These are phyloP conservation scores for Lucilia sericata DNA, from an alignment of 1,140 invertebrate genomes.

Conservation along the genomic window DNA sequence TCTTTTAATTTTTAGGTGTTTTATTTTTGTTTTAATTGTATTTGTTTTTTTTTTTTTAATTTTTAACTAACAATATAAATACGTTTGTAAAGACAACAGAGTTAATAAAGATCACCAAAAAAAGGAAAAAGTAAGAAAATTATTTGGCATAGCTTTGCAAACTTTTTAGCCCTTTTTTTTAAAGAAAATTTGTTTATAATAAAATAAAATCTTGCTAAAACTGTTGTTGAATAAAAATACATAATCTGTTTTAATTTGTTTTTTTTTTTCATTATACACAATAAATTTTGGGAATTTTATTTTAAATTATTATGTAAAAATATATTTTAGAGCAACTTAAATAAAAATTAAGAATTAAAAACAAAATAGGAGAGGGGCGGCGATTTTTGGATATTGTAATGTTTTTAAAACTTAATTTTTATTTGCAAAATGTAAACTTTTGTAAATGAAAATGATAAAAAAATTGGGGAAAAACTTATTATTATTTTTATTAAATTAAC, in stretches of 20 bases:
- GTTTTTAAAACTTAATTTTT: no score
- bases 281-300: constrained; percentile 1
- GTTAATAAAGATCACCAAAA: background rate
- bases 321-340: no score
- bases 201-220: background rate
- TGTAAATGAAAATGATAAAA: no score
- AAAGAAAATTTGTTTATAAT: background rate
- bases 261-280: background rate
- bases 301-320: background rate
- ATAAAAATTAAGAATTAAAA: no score
- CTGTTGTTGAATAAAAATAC: background rate
- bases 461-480: no score
- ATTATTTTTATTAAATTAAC: no score
- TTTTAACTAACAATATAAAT: constrained; percentile 19
- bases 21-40: background rate
- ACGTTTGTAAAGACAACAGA: background rate
- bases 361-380: no score
- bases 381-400: no score
- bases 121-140: background rate
- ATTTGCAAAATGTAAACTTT: no score
- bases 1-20: background rate
- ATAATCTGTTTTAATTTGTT: background rate
- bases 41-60: background rate
- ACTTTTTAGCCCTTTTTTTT: background rate
- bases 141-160: background rate